These are phyloP conservation scores for Heliothis subflexa DNA, from an alignment of 1,140 invertebrate genomes.

Conservation along the genomic window DNA sequence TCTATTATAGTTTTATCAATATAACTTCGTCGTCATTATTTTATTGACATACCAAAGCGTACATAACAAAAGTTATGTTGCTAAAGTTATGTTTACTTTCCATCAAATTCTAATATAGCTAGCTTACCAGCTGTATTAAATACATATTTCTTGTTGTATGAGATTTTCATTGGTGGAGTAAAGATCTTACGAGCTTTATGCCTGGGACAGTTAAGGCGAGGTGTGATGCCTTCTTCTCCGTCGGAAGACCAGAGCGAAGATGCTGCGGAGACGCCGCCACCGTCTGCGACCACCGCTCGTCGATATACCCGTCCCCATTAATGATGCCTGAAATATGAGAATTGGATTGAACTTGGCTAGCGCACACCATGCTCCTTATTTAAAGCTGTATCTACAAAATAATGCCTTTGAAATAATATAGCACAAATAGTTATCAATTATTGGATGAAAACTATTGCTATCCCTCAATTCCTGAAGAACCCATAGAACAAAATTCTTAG, in stretches of 20 bases:
- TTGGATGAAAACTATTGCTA: no score
- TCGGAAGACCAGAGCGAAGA: conserved; percentile 92
- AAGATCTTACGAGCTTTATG: conserved; percentile 5
- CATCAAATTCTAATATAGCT: background rate
- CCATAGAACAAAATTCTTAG: no score
- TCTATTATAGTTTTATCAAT: conserved; percentile 21
- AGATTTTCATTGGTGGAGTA: background rate
- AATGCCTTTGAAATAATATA: no score
- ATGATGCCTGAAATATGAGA: conserved; percentile 67
- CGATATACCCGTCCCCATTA: conserved; percentile 78
- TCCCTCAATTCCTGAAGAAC: no score
- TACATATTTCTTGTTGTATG: background rate
- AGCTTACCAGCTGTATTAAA: background rate
- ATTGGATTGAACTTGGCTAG: conserved; percentile 3
- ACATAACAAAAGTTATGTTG: conserved; percentile 29
- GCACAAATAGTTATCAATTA: no score
- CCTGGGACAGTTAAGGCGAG: conserved; percentile 54
- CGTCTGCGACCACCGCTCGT: conserved; percentile 88
- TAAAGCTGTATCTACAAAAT: background rate
- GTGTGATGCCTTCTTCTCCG: conserved; percentile 77
- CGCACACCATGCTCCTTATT: background rate
- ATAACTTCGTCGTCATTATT: conserved; percentile 4
- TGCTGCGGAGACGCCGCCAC: conserved; percentile 92
- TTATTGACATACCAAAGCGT: background rate
- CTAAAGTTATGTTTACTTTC: background rate